Evolutionary conservation across 2,113 vertebrate genomes (phyloP), one percentile per base, ranked within the genome.

Genomic region (Calidris pugnax): DNA sequence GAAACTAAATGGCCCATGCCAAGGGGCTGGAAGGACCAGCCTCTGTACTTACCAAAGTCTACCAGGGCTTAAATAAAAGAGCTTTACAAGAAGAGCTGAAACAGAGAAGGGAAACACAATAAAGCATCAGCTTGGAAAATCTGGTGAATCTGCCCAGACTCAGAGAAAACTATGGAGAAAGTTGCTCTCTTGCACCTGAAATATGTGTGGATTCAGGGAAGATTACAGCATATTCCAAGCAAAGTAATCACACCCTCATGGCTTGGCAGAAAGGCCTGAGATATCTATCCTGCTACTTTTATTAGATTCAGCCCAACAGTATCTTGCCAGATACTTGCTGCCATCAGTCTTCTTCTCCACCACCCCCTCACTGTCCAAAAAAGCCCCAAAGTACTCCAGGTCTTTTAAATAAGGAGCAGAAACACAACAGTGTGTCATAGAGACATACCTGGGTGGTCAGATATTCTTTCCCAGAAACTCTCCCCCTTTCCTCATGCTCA

Each of bases 51-150:
- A 57, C 7, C 18, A 68, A 62, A 64, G 10, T 69, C 92, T 66
- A 86, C 8, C 26, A 81, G 20, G 33, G 10, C 27, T 81, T 68
- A 56, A 63, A 81, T 27, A 72, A 85, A 82, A 60, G 1, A 57
- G 18, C 19, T 72, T 95, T 93, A 92, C 80, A 60, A 87, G 60
- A 97, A 93, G 47, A 81, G 47, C 26, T 89, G 55, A 86, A 95
- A 67, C 57, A 86, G 76, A 72, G 71, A 90, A 77, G 32, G 69
- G 39, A 94, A 92, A 95, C 45, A 15, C 17, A 89, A 53, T 60
- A n/a, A 85, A 64, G 27, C 28, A 75, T 35, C 62, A 53, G 45
- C 33, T 64, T 79, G 93, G 87, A 95, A 95, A 95, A 87, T 85
- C 23, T 89, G 66, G 21, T 75, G 51, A 85, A 73, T 91, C 48